Percentiles rank a stretch among this genome's conserved stretches.
phyloP scores from a whole-genome alignment of 2,113 vertebrate species.

The Pygathrix nemaeus region DNA sequence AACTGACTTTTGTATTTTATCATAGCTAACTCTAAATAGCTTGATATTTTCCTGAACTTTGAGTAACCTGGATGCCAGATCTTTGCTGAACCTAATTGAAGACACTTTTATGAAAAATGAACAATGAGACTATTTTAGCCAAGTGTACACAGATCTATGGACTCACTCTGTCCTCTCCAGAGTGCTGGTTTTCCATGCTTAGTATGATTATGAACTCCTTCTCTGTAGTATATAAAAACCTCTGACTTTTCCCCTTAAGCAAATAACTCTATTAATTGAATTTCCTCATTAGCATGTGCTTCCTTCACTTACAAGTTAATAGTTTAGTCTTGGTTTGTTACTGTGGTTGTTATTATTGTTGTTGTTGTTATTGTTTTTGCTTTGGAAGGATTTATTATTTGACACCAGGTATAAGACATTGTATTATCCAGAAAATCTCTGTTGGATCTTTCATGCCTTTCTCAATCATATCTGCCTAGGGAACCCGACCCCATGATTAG shows the following conservation, averaged over 20 bases:
- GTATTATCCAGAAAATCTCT: not conserved
- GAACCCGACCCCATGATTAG: not conserved
- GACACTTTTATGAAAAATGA: constrained; percentile 54
- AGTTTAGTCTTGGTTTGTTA: not conserved
- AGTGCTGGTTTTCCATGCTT: not conserved
- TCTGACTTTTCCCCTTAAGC: not conserved
- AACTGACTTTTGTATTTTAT: constrained; percentile 11
- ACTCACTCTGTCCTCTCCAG: not conserved
- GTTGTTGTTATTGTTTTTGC: not conserved
- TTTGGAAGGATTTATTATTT: not conserved
- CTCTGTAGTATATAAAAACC: not conserved
- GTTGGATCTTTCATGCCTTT: not conserved
- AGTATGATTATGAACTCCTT: not conserved
- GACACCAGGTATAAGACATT: not conserved
- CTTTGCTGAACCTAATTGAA: not conserved
- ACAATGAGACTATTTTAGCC: not conserved
- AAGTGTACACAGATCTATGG: not conserved
- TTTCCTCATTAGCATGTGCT: not conserved
- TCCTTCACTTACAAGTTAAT: not conserved
- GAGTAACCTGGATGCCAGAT: constrained; percentile 47
- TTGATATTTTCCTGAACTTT: constrained; percentile 51
- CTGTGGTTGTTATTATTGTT: not conserved
- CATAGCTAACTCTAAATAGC: not conserved
- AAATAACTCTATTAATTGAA: not conserved
- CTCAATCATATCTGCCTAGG: not conserved